Conservation (phyloP, 2,888 invertebrate species). For the Stenodema calcarata region DNA sequence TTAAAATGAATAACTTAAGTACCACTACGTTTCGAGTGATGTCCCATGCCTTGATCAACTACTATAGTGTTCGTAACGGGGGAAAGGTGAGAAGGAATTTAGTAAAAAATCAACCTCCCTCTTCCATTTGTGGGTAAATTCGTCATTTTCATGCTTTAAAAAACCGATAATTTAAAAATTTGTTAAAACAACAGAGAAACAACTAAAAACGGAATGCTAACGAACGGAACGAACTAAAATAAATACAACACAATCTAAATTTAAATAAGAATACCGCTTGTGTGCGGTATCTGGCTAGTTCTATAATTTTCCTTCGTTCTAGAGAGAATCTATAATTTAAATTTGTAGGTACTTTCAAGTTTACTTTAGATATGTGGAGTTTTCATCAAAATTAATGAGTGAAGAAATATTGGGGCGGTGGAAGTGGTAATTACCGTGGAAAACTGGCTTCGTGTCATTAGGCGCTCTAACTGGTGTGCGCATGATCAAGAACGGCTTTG, state of each 20-base stretch:
- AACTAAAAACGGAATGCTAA: background rate
- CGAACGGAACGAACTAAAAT: background rate
- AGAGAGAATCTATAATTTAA: background rate
- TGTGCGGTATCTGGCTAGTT: conserved; percentile 4
- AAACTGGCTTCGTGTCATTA: too few species aligned
- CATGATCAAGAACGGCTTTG: too few species aligned
- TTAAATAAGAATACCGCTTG: background rate
- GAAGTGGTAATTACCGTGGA: background rate
- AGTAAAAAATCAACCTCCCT: background rate
- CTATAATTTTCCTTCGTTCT: background rate
- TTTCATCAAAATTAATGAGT: background rate
- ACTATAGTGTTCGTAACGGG: conserved; percentile 4
- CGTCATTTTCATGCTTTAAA: background rate
- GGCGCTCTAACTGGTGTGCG: too few species aligned
- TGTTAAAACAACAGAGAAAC: background rate
- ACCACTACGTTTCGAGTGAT: background rate
- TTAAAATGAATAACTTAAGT: background rate
- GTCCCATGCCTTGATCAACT: conserved; percentile 34
- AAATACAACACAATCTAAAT: background rate
- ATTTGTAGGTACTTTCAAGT: background rate
- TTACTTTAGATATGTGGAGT: background rate
- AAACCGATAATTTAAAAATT: background rate
- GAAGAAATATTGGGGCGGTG: background rate
- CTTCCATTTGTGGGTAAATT: background rate
- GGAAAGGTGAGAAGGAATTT: background rate